These are phyloP conservation scores for Danio rerio DNA, from an alignment of 2,113 vertebrate genomes.

Conservation along the genomic window GRCz12tu NC_133197.1:39539501-39540000, in stretches of 20 bases:
- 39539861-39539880: slow-evolving; percentile 49
- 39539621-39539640: too few relatives aligned
- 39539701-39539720: too few relatives aligned
- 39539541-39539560: too few relatives aligned
- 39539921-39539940: slow-evolving; percentile 39
- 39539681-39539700: neutral
- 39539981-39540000: slow-evolving; percentile 62
- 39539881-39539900: slow-evolving; percentile 57
- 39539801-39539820: slow-evolving; percentile 50
- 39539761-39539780: neutral
- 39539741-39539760: neutral
- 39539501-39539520: too few relatives aligned
- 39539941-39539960: slow-evolving; percentile 60
- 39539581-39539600: too few relatives aligned
- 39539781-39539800: slow-evolving; percentile 14
- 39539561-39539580: too few relatives aligned
- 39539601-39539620: too few relatives aligned
- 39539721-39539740: neutral
- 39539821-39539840: slow-evolving; percentile 41
- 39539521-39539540: too few relatives aligned
- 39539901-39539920: slow-evolving; percentile 56
- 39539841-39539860: slow-evolving; percentile 34
- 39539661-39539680: too few relatives aligned
- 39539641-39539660: too few relatives aligned
- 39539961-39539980: slow-evolving; percentile 62